A percentile compares a stretch with the other conserved stretches of the same genome.
phyloP scores from a whole-genome alignment of 2,888 invertebrate species.

The Entomobrya multifasciata region DNA sequence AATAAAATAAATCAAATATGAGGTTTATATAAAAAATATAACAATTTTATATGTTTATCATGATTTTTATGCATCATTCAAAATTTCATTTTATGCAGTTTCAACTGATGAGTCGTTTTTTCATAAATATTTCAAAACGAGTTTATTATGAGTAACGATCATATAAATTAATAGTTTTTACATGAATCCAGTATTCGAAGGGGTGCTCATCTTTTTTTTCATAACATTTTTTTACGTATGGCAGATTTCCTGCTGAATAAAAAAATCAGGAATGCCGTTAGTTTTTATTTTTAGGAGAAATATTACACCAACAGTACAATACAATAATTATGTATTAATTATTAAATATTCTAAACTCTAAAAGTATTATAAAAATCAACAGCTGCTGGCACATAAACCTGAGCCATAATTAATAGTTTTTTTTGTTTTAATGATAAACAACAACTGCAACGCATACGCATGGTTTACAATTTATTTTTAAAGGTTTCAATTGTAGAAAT shows the following conservation, averaged over 20 bases:
- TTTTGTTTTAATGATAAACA: slow-evolving; percentile 34
- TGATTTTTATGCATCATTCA: no score
- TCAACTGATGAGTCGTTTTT: no score
- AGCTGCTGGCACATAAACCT: slow-evolving; percentile 54
- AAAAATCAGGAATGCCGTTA: slow-evolving; percentile 54
- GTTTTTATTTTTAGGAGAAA: slow-evolving; percentile 30
- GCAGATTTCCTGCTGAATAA: slow-evolving; percentile 49
- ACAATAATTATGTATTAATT: slow-evolving; percentile 35
- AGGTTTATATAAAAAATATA: slow-evolving; percentile 56
- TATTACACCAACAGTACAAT: neutral
- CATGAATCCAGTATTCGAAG: slow-evolving; percentile 6
- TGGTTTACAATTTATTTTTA: neutral
- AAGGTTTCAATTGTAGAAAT: neutral
- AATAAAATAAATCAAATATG: slow-evolving; percentile 62
- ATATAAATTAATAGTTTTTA: slow-evolving; percentile 15
- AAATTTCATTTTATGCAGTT: no score
- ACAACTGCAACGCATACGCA: slow-evolving; percentile 34
- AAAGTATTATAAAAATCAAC: slow-evolving; percentile 22
- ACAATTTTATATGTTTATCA: no score
- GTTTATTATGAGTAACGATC: neutral
- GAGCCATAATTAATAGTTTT: slow-evolving; percentile 47
- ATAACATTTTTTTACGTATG: slow-evolving; percentile 20
- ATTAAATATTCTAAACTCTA: slow-evolving; percentile 36
- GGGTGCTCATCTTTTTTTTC: slow-evolving; percentile 2
- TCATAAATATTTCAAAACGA: neutral